phyloP scores from a whole-genome alignment of 2,888 invertebrate species.

The Oxyteleia sp. region DNA sequence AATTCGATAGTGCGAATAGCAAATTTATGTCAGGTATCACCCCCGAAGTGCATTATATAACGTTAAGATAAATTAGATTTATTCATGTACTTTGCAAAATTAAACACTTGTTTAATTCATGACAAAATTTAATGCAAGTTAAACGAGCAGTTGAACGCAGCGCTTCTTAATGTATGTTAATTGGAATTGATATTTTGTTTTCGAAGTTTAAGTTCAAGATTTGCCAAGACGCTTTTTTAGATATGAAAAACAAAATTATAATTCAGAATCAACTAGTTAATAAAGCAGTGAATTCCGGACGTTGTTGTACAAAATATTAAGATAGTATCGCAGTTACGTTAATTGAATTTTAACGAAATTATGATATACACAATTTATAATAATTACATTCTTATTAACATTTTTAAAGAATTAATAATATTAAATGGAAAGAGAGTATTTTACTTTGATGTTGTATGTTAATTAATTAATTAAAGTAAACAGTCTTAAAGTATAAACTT shows the following conservation, averaged over 20 bases:
- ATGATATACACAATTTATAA: too few species aligned
- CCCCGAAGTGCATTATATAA: constrained; percentile 11
- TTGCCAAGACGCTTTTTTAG: neutral
- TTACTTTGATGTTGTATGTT: too few species aligned
- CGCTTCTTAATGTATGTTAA: neutral
- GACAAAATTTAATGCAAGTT: constrained; percentile 33
- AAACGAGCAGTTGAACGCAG: neutral
- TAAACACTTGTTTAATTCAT: constrained; percentile 50
- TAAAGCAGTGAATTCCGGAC: too few species aligned
- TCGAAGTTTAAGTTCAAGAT: neutral
- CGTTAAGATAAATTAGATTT: constrained; percentile 36
- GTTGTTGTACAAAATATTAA: too few species aligned
- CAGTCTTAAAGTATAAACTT: too few species aligned
- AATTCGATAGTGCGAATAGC: constrained; percentile 35
- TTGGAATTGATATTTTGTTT: constrained; percentile 3
- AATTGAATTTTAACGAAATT: neutral
- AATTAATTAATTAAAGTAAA: too few species aligned
- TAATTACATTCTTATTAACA: too few species aligned
- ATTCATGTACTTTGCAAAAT: constrained; percentile 43
- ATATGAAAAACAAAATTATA: too few species aligned
- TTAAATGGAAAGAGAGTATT: constrained; percentile 3
- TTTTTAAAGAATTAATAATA: too few species aligned
- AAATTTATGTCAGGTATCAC: constrained; percentile 42
- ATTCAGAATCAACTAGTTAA: too few species aligned
- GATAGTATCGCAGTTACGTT: neutral